Percentiles rank a stretch among this genome's conserved stretches.
Evolutionary conservation across 2,797 vertebrate genomes (phyloP).

Genomic region (Sebastolobus alascanus): DNA sequence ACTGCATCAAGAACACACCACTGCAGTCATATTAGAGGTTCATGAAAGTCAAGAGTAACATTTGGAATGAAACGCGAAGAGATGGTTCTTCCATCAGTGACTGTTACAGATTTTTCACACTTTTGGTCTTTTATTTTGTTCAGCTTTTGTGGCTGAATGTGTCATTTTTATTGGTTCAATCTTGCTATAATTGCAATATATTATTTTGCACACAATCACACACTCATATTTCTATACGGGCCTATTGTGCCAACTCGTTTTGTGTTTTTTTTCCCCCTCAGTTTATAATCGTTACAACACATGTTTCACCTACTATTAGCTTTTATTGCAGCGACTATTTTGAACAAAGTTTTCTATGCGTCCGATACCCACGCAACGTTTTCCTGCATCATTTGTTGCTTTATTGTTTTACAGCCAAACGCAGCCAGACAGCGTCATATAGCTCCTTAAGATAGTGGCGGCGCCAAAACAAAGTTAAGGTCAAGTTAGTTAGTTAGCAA

Average conservation of each 20-base stretch:
- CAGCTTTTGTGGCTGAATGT: not conserved
- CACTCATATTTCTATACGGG: not conserved
- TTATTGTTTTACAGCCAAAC: slow-evolving; percentile 64
- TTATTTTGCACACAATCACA: not conserved
- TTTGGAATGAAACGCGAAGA: slow-evolving; percentile 25
- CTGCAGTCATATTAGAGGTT: slow-evolving; percentile 27
- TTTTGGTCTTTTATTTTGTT: not conserved
- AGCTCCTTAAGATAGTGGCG: slow-evolving; percentile 84
- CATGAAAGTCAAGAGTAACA: slow-evolving; percentile 2
- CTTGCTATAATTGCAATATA: not conserved
- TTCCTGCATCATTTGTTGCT: slow-evolving; percentile 48
- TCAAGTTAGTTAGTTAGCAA: slow-evolving; percentile 92
- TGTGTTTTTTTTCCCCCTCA: slow-evolving; percentile 1
- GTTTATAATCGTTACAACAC: slow-evolving; percentile 2
- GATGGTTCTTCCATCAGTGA: not conserved
- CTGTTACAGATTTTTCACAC: not conserved
- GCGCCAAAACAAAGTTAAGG: slow-evolving; percentile 99
- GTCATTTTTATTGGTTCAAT: not conserved
- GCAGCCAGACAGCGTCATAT: slow-evolving; percentile 81
- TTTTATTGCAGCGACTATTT: slow-evolving; percentile 42
- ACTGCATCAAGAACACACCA: slow-evolving; percentile 7
- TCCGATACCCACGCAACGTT: not conserved
- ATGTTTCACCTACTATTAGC: slow-evolving; percentile 18
- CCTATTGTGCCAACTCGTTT: not conserved
- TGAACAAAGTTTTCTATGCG: slow-evolving; percentile 22